Percentiles rank a stretch among this genome's conserved stretches.
phyloP scores from a whole-genome alignment of 23 tunicate species.

The Trididemnum miniatum region DNA sequence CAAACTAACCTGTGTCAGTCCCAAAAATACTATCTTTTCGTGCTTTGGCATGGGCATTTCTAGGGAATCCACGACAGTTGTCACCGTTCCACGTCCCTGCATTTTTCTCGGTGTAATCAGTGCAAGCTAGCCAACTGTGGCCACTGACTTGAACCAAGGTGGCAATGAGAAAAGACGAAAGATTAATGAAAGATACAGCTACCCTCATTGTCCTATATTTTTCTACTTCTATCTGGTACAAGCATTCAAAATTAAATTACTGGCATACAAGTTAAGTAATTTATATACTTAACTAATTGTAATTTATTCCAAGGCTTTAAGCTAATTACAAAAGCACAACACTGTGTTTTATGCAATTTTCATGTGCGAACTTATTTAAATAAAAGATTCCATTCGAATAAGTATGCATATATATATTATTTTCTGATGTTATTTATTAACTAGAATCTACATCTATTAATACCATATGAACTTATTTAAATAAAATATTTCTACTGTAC shows the following conservation, averaged over 20 bases:
- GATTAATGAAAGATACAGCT: not conserved
- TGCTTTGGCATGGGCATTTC: constrained; percentile 15
- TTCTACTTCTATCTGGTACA: not conserved
- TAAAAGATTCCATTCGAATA: too few species aligned
- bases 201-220: not conserved
- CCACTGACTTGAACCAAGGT: not conserved
- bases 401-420: too few species aligned
- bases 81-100: constrained; percentile 46
- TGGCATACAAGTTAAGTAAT: too few species aligned
- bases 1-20: constrained; percentile 7
- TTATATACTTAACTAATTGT: too few species aligned
- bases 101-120: constrained; percentile 73
- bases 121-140: constrained; percentile 81
- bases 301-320: too few species aligned
- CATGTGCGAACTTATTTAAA: too few species aligned
- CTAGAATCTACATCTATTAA: too few species aligned
- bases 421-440: too few species aligned
- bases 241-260: not conserved
- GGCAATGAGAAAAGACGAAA: not conserved
- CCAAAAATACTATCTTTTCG: constrained; percentile 5
- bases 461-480: too few species aligned
- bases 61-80: constrained; percentile 62
- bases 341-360: too few species aligned
- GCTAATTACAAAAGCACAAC: too few species aligned
- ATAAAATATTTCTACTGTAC: too few species aligned